Conservation (phyloP, 1,140 invertebrate species). For the Andricus grossulariae region DNA sequence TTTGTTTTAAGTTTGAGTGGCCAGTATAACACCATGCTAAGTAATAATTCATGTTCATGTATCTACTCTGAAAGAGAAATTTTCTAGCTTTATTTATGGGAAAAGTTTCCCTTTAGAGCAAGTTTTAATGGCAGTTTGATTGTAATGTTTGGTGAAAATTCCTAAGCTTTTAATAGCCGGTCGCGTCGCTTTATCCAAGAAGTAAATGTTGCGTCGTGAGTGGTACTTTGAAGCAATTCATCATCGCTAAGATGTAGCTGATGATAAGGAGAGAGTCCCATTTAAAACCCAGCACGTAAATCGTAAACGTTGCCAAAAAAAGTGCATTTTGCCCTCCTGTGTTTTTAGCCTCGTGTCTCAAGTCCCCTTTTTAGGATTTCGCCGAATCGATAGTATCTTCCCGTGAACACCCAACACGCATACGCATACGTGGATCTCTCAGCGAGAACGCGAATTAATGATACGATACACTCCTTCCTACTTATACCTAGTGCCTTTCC, state of each 20-base stretch:
- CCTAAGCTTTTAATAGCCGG: not conserved
- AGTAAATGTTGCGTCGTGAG: conserved; percentile 29
- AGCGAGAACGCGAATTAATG: conserved; percentile 57
- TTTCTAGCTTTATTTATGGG: too few species aligned
- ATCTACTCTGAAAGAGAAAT: too few species aligned
- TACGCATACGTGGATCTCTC: conserved; percentile 40
- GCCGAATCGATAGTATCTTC: conserved; percentile 59
- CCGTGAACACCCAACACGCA: conserved; percentile 42
- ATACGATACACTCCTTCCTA: conserved; percentile 32
- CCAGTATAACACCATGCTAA: too few species aligned
- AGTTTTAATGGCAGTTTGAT: not conserved
- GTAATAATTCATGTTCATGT: too few species aligned
- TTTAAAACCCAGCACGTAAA: conserved; percentile 30
- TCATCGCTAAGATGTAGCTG: conserved; percentile 11
- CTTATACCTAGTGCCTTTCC: conserved; percentile 50
- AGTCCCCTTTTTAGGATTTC: conserved; percentile 56
- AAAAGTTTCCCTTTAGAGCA: not conserved
- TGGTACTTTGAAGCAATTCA: conserved; percentile 21
- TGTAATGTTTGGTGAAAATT: not conserved
- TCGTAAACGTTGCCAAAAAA: conserved; percentile 10
- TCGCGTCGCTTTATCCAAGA: not conserved
- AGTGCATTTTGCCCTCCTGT: conserved; percentile 16
- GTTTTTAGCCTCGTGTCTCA: conserved; percentile 51
- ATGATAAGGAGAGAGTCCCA: conserved; percentile 22
- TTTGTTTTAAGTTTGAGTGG: too few species aligned